Base-by-base conservation (phyloP, 37 sponge, comb jelly and placozoan genomes). In the Beroe forskalii region DNA sequence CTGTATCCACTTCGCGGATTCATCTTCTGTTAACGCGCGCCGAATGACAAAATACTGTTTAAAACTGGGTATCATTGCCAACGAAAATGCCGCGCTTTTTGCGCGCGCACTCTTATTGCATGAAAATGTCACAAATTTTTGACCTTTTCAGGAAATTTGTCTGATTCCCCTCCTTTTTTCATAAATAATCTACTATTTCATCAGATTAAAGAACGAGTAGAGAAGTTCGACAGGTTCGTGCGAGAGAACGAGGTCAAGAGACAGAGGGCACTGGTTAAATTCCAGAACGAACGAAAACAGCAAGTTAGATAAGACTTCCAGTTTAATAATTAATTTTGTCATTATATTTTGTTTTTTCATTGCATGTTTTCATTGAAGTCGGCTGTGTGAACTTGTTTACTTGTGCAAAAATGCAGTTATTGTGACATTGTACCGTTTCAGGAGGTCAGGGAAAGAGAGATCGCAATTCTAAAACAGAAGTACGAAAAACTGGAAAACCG, bases 171-270 rank as follows among this genome's bases (percentile, higher is more conserved):
- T 48, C 55, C 6, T 17, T 48, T 48, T 48, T 12, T 48, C 12
- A 48, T 6, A 48, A 48, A 48, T 12, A 48, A 48, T 48, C n/a
- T n/a, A n/a, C n/a, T n/a, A n/a, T n/a, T n/a, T n/a, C n/a, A n/a
- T n/a, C 86, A 80, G 86, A 80, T 80, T 23, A 80, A 80, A 80
- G 86, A 80, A 38, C 44, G 86, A 27, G 86, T 80, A 14, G 86
- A 80, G 42, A 80, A 80, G 86, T 80, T 80, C 22, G 86, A 80
- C 35, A 9, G 86, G n/a, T 80, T 80, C 22, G 86, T 80, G 0
- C 37, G 86, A 14, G 86, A 80, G 55, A 80, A 80, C 31, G 86
- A 80, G 40, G 86, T 80, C 3, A 80, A 80, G 30, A 43, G 86
- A 42, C 86, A 80, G 35, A 43, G 86, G 14, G 86, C 86, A 0